A percentile compares a stretch with the other conserved stretches of the same genome.
Conservation (phyloP, 1,140 invertebrate species). For the Eueides isabella region DNA sequence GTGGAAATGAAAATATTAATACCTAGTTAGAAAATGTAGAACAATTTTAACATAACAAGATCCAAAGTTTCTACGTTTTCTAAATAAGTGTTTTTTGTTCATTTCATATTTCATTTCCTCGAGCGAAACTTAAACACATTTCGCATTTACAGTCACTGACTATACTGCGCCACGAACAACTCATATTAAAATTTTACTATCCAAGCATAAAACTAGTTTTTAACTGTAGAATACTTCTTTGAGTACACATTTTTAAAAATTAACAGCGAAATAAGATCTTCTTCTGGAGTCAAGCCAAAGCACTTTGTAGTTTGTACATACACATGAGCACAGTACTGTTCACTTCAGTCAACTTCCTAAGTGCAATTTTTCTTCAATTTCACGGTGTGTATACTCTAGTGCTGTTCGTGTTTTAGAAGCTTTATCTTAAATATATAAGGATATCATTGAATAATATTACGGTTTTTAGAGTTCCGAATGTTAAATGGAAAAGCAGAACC, state of each 20-base stretch:
- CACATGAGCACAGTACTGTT: background rate
- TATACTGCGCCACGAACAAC: background rate
- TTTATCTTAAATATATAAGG: background rate
- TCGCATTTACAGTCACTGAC: no score
- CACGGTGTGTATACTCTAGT: background rate
- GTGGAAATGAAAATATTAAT: no score
- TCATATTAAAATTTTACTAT: background rate
- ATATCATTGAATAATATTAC: background rate
- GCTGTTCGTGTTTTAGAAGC: background rate
- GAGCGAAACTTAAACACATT: no score
- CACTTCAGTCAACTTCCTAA: background rate
- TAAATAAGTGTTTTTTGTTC: no score
- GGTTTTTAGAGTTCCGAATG: no score
- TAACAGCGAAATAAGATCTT: conserved; percentile 9
- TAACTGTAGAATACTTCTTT: background rate
- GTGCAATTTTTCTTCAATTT: conserved; percentile 7
- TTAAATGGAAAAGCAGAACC: no score
- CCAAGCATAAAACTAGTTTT: background rate
- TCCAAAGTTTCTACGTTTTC: no score
- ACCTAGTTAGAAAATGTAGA: no score
- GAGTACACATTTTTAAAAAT: conserved; percentile 15
- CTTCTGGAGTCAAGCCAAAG: conserved; percentile 16
- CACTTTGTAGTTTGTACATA: background rate
- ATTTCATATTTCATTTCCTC: no score
- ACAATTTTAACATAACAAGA: no score